Evolutionary conservation across 2,797 vertebrate genomes (phyloP), one percentile per base, ranked within the genome.

Genomic region (Protonibea diacanthus): DNA sequence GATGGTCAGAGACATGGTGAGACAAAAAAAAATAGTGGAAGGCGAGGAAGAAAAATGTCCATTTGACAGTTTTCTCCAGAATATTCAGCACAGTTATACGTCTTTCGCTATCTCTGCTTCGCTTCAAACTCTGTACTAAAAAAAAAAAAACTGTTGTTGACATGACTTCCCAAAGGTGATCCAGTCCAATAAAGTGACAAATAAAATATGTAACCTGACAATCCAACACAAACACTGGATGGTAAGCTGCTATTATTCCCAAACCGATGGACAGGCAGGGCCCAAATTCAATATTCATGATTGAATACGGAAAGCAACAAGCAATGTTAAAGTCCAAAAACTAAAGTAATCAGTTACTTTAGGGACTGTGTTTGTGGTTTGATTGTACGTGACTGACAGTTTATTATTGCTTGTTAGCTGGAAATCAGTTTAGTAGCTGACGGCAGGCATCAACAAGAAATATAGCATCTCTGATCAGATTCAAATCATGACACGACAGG

Each of bases 1-100:
- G 58, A 75, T 9, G 44, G 11, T 81, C 45, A 66, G 66, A 52
- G 56, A 63, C 5, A 70, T 7, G 33, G 38, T 33, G 9, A 42
- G 60, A 51, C 45, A 38, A 33, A 33, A 29, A 29, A 33, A 29
- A 49, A 38, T 2, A 51, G 45, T 70, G 52, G 13, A 49, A 33
- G 51, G 23, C 7, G 40, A 56, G 23, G 17, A 38, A 51, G 13
- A 33, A 15, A 52, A 55, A 21, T 25, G n/a, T 60, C 27, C 7
- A 40, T 62, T 45, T 52, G n/a, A 6, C 17, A 21, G 29, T 51
- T 71, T 65, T 40, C 15, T 53, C 3, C 33, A 40, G 44, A 64
- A 60, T 6, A 67, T 7, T 1, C n/a, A 47, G 5, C 47, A 71
- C 48, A 14, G 1, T 13, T 13, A 7, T 14, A 14, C 21, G 6